Base-by-base conservation (phyloP, 2,888 invertebrate species). In the Argyresthia goedartella region DNA sequence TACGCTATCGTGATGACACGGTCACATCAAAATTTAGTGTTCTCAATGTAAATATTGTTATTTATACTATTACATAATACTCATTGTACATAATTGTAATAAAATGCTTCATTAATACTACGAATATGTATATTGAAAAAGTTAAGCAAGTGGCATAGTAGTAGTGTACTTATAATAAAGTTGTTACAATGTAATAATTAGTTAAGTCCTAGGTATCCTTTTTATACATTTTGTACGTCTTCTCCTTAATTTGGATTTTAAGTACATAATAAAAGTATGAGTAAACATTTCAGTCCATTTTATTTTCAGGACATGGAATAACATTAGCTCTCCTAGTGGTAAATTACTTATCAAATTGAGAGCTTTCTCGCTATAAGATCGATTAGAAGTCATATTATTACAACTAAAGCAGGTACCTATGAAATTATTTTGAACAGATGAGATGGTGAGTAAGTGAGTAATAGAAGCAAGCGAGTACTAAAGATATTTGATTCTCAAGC, bases 31-130 rank as follows among this genome's bases (percentile, higher is more conserved):
- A 25, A 25, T 25, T 25, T 25, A 8, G 8, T 42, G 15, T 65
- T 63, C 66, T 66, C 66, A 69, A 69, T 82, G 81, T 82, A 82
- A 76, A 82, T 81, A 81, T 68, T 70, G 64, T 65, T 67, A 77
- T 76, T 76, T 76, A 76, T 71, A 62, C 49, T 68, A 66, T 71
- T 25, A 25, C 25, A 4, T 67, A 66, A 66, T 63, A 63, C 60
- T 62, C 59, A n/a, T 16, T 49, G 49, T 49, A 49, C 16, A 34
- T 39, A 49, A 25, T 8, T 49, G 33, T 25, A 48, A 48, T 36
- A 36, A 35, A 46, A 33, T 39, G 11, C n/a, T 46, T 25, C 11
- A 46, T 11, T 39, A n/a, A n/a, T n/a, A 25, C 25, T 25, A 25
- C 25, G 25, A 25, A 6, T 25, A 25, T 25, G 25, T 25, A 25